A percentile compares a stretch with the other conserved stretches of the same genome.
phyloP scores from a whole-genome alignment of 2,797 vertebrate species.

The Coreius guichenoti region DNA sequence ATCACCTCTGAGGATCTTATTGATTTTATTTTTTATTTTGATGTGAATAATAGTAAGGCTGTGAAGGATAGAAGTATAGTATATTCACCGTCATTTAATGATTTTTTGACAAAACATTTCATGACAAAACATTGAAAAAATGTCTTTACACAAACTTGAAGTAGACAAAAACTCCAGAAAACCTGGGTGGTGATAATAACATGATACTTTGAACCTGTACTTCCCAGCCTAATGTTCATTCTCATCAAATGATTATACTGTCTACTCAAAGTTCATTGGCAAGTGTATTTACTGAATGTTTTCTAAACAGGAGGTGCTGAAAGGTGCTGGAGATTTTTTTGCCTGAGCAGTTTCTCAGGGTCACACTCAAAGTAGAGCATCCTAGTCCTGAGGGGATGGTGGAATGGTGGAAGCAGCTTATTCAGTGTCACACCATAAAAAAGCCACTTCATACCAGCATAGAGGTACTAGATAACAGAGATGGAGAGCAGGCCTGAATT shows the following conservation, averaged over 20 bases:
- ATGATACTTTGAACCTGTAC: neutral
- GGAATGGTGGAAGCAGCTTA: conserved; percentile 65
- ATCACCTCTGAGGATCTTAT: neutral
- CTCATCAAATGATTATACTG: neutral
- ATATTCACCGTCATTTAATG: neutral
- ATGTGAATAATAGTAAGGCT: neutral
- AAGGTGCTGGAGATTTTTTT: conserved; percentile 64
- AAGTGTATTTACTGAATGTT: conserved; percentile 17
- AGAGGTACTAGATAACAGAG: conserved; percentile 61
- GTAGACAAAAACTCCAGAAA: neutral
- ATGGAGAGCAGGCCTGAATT: neutral
- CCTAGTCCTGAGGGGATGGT: conserved; percentile 62
- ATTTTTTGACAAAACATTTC: no score
- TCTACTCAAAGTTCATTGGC: conserved; percentile 15
- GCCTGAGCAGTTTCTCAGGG: conserved; percentile 63
- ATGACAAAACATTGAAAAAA: neutral
- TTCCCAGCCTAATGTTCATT: neutral
- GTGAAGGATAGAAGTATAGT: neutral
- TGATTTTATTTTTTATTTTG: neutral
- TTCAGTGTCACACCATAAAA: conserved; percentile 65
- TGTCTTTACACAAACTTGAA: no score
- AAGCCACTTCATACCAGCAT: conserved; percentile 72
- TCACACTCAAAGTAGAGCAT: conserved; percentile 62
- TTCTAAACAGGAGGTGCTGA: conserved; percentile 65
- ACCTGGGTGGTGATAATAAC: neutral